A percentile compares a stretch with the other conserved stretches of the same genome.
Evolutionary conservation across 2,113 vertebrate species (phyloP).

Genomic region (Dasyprocta punctata): DNA sequence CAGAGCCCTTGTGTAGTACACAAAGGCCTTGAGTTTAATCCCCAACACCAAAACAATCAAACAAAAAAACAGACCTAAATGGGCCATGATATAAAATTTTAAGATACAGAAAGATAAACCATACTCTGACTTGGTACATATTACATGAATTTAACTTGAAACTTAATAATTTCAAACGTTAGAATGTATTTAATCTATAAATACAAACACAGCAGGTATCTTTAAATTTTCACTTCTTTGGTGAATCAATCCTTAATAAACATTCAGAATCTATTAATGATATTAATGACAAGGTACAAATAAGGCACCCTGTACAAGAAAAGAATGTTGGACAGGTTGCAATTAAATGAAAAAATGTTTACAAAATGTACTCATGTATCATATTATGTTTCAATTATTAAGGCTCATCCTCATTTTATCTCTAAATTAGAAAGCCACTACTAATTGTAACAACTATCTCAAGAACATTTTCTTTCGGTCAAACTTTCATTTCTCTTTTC

Average conservation of each 20-base stretch:
- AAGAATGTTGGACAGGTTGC: neutral
- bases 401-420: neutral
- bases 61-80: neutral
- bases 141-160: conserved; percentile 32
- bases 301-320: neutral
- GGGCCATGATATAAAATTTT: neutral
- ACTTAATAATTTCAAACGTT: neutral
- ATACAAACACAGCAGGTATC: neutral
- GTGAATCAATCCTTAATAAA: neutral
- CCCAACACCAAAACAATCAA: neutral
- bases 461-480: neutral
- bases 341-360: conserved; percentile 14
- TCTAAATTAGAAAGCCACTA: conserved; percentile 5
- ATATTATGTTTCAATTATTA: conserved; percentile 1
- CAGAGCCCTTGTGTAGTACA: neutral
- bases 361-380: neutral
- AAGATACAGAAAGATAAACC: conserved; percentile 33
- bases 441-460: neutral
- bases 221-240: conserved; percentile 22
- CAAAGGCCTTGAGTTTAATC: neutral
- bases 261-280: conserved; percentile 5
- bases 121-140: neutral
- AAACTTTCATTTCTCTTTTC: conserved; percentile 10
- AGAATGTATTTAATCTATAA: neutral
- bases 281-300: conserved; percentile 16